Evolutionary conservation across 2,888 invertebrate genomes (phyloP).

Genomic region (Liodrosophila aerea): DNA sequence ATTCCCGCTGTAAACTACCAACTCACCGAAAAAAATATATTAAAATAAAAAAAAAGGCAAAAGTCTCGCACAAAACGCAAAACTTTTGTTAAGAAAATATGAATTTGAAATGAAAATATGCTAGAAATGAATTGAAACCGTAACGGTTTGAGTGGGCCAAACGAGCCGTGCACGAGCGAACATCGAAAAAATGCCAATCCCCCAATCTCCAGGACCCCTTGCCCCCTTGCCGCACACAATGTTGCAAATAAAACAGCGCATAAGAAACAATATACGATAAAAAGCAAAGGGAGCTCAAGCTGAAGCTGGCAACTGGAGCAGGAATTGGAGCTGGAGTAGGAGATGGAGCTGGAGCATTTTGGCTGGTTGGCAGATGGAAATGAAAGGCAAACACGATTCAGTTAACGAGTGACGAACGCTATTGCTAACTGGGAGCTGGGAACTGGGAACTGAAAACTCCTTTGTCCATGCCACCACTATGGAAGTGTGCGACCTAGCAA

Average conservation of each 20-base stretch:
- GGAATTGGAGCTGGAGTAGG: slow-evolving; percentile 22
- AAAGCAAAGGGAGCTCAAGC: slow-evolving; percentile 36
- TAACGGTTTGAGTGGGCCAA: slow-evolving; percentile 68
- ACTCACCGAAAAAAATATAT: slow-evolving; percentile 3
- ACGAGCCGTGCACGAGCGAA: slow-evolving; percentile 66
- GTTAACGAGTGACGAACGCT: slow-evolving; percentile 76
- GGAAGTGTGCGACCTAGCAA: slow-evolving; percentile 39
- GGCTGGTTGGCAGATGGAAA: slow-evolving; percentile 67
- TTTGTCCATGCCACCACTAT: slow-evolving; percentile 34
- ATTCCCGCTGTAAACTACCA: neutral
- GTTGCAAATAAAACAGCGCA: slow-evolving; percentile 74
- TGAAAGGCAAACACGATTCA: slow-evolving; percentile 77
- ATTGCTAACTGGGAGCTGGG: slow-evolving; percentile 62
- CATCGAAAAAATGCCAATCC: slow-evolving; percentile 63
- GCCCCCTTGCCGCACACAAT: slow-evolving; percentile 41
- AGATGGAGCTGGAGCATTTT: slow-evolving; percentile 28
- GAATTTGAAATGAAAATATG: slow-evolving; percentile 77
- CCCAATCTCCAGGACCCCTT: neutral
- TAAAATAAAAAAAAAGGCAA: slow-evolving; percentile 28
- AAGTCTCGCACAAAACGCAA: slow-evolving; percentile 61
- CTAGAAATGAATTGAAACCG: slow-evolving; percentile 75
- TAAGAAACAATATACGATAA: slow-evolving; percentile 74
- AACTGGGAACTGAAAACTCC: slow-evolving; percentile 68
- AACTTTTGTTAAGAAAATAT: slow-evolving; percentile 78
- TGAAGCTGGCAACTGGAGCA: slow-evolving; percentile 13